Base-by-base conservation (phyloP, 2,888 invertebrate genomes). In the Acheta domesticus region DNA sequence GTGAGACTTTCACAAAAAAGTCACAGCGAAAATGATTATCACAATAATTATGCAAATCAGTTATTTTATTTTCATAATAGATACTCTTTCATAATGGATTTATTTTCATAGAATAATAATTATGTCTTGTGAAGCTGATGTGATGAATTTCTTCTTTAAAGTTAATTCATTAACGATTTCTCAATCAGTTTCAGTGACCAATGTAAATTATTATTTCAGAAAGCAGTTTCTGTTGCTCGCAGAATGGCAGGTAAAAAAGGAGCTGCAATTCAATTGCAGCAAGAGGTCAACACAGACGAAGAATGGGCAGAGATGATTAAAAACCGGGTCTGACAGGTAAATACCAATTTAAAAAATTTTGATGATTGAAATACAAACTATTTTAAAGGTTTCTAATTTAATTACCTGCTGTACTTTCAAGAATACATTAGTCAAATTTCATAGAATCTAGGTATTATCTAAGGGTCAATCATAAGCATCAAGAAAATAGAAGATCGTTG, bases 231-330 rank as follows among this genome's bases (percentile, higher is more conserved):
- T 74, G 76, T 80, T 74, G 82, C 80, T 74, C 82, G 80, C 21
- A 83, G 83, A 80, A 85, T 84, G 84, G 85, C 84, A 91, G 91
- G 92, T 11, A 95, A 94, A 87, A 95, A 94, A 86, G 93, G 92
- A 49, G 92, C 91, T 75, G 91, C 92, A 82, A 91, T 93, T 19
- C 93, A 94, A 84, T 87, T 96, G 80, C 95, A 96, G 87, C 89
- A 91, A 0, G 96, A 96, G 85, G 89, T 97, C 74, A 91, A 91
- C 83, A 93, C 89, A 2, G 94, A 96, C 83, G 96, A 96, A 81
- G 96, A 97, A 79, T 94, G 96, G 92, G 90, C 91, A 79, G 93
- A 93, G 85, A 91, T 96, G 83, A 84, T 96, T 75, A 88, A 91
- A 77, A 91, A 83, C 92, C 93, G 81, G 97, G 96, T 82, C 87